phyloP scores from a whole-genome alignment of 2,888 invertebrate species.

The Brassicogethes aeneus region DNA sequence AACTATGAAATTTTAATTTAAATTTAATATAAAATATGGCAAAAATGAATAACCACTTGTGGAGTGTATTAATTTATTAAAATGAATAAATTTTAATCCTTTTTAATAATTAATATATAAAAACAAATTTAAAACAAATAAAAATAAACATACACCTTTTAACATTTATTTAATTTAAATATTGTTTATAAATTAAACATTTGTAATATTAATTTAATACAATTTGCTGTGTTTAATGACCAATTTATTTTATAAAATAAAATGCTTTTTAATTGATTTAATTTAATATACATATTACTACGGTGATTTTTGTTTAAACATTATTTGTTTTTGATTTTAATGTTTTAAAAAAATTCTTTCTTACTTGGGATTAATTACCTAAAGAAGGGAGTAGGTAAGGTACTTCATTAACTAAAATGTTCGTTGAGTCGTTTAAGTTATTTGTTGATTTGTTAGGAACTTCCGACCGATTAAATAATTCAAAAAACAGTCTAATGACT shows the following conservation, averaged over 20 bases:
- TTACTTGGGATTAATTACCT: too few relatives aligned
- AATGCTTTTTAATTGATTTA: too few relatives aligned
- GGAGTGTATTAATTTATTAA: not conserved
- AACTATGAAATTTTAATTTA: too few relatives aligned
- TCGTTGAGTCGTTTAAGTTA: too few relatives aligned
- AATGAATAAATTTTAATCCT: not conserved
- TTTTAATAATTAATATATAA: constrained; percentile 5
- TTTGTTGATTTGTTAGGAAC: too few relatives aligned
- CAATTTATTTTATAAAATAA: not conserved
- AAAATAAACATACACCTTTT: constrained; percentile 20
- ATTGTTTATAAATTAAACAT: not conserved
- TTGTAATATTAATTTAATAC: not conserved
- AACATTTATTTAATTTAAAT: constrained; percentile 4
- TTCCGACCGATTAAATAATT: constrained; percentile 2
- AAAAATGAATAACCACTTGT: not conserved
- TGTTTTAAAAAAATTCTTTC: too few relatives aligned
- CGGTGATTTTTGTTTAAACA: too few relatives aligned
- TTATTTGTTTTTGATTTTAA: too few relatives aligned
- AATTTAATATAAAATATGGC: too few relatives aligned
- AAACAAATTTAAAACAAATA: constrained; percentile 15
- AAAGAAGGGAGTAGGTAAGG: too few relatives aligned
- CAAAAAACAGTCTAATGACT: constrained; percentile 40
- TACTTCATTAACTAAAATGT: too few relatives aligned
- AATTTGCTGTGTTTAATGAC: not conserved
- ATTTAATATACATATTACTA: too few relatives aligned